Conservation (phyloP, 2,113 vertebrate species). For the Sapajus apella region DNA sequence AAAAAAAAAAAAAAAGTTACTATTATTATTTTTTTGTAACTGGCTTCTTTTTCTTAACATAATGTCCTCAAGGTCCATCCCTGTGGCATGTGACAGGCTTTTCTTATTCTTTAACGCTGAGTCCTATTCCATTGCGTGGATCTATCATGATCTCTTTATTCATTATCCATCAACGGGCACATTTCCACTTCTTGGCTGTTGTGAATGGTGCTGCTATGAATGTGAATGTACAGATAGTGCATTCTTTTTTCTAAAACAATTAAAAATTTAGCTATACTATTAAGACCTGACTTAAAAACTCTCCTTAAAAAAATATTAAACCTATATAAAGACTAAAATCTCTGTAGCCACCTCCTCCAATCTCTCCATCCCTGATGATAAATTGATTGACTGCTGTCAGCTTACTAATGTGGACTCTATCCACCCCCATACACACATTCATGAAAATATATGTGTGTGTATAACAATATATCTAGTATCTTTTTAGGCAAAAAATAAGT, state of each 20-base stretch:
- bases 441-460: neutral
- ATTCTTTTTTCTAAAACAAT: neutral
- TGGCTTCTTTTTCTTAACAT: neutral
- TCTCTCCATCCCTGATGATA: neutral
- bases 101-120: neutral
- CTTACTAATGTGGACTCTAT: neutral
- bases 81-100: neutral
- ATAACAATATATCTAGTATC: neutral
- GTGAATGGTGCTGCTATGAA: neutral
- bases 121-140: neutral
- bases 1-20: too few relatives aligned
- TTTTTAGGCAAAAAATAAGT: neutral
- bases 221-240: neutral
- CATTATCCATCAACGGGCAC: accelerated
- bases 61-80: neutral
- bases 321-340: neutral
- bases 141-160: neutral
- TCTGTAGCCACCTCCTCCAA: neutral
- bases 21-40: neutral
- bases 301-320: neutral
- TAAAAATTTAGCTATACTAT: neutral
- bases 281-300: neutral
- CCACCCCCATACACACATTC: neutral
- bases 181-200: neutral
- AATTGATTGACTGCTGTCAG: neutral